Base-by-base conservation (phyloP, 2,797 vertebrate genomes). In the Channa striata region DNA sequence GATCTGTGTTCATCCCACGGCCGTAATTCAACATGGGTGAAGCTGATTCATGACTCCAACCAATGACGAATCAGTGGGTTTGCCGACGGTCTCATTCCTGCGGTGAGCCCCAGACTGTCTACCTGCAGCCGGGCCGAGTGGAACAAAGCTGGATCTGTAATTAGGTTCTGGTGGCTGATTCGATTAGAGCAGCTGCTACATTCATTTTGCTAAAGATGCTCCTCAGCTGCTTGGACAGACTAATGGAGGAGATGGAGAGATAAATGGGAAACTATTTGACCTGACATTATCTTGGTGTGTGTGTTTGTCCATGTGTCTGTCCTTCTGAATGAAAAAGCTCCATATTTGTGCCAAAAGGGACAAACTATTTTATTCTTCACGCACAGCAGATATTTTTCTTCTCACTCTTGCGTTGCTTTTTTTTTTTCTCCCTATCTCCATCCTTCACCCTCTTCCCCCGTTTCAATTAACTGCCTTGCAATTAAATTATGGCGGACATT, bases 401-500 rank as follows among this genome's bases (percentile, higher is more conserved):
- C 39, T 12, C 39, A 40, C 12, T 13, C 39, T 40, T 13, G 13
- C 39, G 14, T 39, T 39, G 37, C 37, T 39, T 4, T 39, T 40
- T 40, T 30, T 30, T 30, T 16, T 40, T 14, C 49, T 53, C 36
- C 42, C 21, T 21, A 10, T 58, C 53, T 59, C 33, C 42, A 25
- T 43, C 50, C 25, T 44, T 51, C 50, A 5, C 56, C 50, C 51
- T 72, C 39, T 60, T 51, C 65, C 82, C 36, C 70, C 87, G 82
- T 91, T 90, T 92, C 85, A 92, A 87, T 90, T 88, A 87, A 72
- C 80, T 80, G 47, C 71, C 67, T 77, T 74, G 68, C 69, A 91
- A 94, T 93, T 87, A 84, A 90, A 93, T 94, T 91, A 93, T 62
- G 62, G 80, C 61, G 80, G 80, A 87, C 89, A 89, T 91, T 86